These are phyloP conservation scores for Phymastichus coffea DNA, from an alignment of 1,140 invertebrate genomes.

Conservation along the genomic window DNA sequence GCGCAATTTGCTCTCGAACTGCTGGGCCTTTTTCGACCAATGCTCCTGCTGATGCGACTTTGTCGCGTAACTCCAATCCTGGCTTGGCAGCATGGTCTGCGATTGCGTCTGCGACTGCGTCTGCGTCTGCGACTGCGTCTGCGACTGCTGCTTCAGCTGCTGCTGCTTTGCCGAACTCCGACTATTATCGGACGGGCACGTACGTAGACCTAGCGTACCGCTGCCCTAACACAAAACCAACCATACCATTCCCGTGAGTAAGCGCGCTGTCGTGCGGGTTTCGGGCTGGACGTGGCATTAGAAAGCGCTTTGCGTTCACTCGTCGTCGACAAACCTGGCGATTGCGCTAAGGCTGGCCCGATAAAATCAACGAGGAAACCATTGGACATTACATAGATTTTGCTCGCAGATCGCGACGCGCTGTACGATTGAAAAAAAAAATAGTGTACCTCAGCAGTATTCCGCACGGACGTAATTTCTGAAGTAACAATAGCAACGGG, in stretches of 20 bases:
- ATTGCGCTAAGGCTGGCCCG: no score
- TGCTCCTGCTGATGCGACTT: conserved; percentile 20
- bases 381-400: no score
- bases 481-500: no score
- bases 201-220: conserved; percentile 21
- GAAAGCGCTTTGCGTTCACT: no score
- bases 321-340: no score
- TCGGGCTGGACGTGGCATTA: background rate
- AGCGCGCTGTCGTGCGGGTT: background rate
- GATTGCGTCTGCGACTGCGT: background rate
- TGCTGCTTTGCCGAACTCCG: conserved; percentile 19
- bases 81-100: conserved; percentile 2
- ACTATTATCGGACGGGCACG: conserved; percentile 25
- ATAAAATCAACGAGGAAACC: no score
- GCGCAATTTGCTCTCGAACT: conserved; percentile 11
- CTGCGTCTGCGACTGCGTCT: conserved; percentile 4
- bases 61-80: no score
- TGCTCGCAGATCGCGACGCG: no score
- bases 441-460: no score
- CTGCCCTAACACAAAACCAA: conserved; percentile 18
- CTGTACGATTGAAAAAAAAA: no score
- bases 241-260: no score
- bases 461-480: no score
- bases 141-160: conserved; percentile 25
- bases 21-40: conserved; percentile 19